A percentile compares a stretch with the other conserved stretches of the same genome.
Conservation (phyloP, 2,113 vertebrate genomes). For the Macroglossus sobrinus region DNA sequence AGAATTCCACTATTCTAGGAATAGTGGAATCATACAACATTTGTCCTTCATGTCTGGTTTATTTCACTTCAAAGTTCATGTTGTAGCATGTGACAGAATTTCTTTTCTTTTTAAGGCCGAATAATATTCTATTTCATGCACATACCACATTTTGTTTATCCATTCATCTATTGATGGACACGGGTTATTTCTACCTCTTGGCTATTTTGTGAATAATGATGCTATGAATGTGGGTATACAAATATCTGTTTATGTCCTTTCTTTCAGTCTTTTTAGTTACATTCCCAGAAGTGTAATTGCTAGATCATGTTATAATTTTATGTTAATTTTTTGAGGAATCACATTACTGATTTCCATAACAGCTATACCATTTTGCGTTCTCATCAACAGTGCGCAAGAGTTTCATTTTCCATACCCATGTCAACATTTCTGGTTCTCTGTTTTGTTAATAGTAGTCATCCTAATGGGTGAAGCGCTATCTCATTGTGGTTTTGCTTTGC, state of each 20-base stretch:
- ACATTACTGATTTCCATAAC: neutral
- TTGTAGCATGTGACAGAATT: neutral
- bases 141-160: neutral
- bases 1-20: neutral
- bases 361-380: neutral
- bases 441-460: neutral
- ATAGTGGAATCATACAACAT: neutral
- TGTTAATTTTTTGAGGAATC: neutral
- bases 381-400: neutral
- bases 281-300: neutral
- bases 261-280: neutral
- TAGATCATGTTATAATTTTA: neutral
- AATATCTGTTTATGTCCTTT: neutral
- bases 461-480: neutral
- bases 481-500: neutral
- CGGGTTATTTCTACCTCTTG: neutral
- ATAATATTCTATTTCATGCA: neutral
- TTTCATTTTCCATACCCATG: neutral
- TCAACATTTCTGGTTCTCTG: neutral
- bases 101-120: slow-evolving; percentile 6
- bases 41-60: neutral
- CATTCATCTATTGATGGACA: neutral
- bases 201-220: neutral
- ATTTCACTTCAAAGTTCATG: neutral
- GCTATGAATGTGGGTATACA: neutral